Evolutionary conservation across 2,113 vertebrate genomes (phyloP), one percentile per base, ranked within the genome.

Genomic region (Eptatretus burgeri): DNA sequence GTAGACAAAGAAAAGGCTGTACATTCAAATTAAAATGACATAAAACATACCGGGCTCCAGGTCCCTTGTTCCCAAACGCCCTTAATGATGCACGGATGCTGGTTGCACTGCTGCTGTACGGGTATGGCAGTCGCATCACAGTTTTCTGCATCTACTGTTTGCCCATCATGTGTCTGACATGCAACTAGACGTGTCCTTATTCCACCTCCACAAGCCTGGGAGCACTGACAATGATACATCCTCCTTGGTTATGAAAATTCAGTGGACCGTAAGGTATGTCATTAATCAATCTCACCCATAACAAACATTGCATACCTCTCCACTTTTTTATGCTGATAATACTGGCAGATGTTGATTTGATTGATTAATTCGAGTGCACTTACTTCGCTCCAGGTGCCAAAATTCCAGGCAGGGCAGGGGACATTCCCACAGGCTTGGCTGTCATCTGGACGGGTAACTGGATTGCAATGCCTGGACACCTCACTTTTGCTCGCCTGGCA

Each of bases 401-500:
- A 83, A 66, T 74, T 78, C 91, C 91, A 98, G 63, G 89, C 86
- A 63, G 91, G 87, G 71, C 91, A 98, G 1, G 83, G 82, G 52
- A 86, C 87, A 1, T 87, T 87, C 67, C 94, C 85, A 2, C 93
- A 95, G 1, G 84, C 82, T 66, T 81, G 80, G 65, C 85, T 85
- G 73, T 96, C 85, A 51, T 72, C 71, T 2, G 93, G 93, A 69
- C 80, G 82, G 66, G 75, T 77, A 68, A 78, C 82, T 68, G 84
- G 82, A 27, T 83, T 81, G 8, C 93, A 98, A 74, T 79, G 82
- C 62, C 66, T 78, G 51, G 83, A 83, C 0, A 81, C 71, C 69
- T 88, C 85, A 65, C 93, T 89, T 0, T 96, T 88, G 70, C 91
- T 85, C 69, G 94, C 85, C 75, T 98, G 93, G 74, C 93, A 98